phyloP scores from a whole-genome alignment of 2,113 vertebrate species.

The Murina feae region DNA sequence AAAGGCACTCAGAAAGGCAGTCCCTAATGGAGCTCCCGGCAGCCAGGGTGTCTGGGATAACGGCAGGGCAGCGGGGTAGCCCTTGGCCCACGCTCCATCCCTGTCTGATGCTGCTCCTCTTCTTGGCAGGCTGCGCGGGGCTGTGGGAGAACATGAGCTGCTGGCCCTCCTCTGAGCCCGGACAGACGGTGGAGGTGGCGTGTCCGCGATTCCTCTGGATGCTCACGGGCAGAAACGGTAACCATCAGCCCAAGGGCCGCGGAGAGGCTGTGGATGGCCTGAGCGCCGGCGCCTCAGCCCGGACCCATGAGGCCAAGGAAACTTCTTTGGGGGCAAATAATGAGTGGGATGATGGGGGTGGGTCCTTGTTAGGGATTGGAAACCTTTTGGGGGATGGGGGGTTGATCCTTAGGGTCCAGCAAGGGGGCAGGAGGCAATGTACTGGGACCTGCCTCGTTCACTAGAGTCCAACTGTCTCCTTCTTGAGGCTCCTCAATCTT shows the following conservation, averaged over 20 bases:
- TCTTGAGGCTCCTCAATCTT: not conserved
- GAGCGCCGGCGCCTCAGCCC: not conserved
- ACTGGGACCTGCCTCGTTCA: not conserved
- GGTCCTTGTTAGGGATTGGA: not conserved
- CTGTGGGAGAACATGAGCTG: constrained; percentile 94
- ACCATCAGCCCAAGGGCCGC: not conserved
- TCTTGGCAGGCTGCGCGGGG: constrained; percentile 79
- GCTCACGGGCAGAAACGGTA: constrained; percentile 83
- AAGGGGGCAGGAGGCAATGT: not conserved
- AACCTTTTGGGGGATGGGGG: not conserved
- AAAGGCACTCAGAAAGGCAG: not conserved
- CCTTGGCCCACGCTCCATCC: fast-evolving
- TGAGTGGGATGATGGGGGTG: not conserved
- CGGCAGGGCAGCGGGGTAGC: too few relatives aligned
- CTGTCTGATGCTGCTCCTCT: not conserved
- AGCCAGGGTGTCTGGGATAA: not conserved
- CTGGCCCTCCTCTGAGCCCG: constrained; percentile 85
- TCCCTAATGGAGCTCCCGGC: not conserved
- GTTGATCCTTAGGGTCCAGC: not conserved
- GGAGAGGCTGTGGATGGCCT: not conserved
- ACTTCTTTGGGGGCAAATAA: not conserved
- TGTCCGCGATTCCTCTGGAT: constrained; percentile 87
- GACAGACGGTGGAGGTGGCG: constrained; percentile 83
- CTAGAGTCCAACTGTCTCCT: not conserved
- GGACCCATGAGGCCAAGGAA: not conserved